Percentiles rank a stretch among this genome's conserved stretches.
phyloP scores from a whole-genome alignment of 2,797 vertebrate species.

The Halcyon leucocephala region DNA sequence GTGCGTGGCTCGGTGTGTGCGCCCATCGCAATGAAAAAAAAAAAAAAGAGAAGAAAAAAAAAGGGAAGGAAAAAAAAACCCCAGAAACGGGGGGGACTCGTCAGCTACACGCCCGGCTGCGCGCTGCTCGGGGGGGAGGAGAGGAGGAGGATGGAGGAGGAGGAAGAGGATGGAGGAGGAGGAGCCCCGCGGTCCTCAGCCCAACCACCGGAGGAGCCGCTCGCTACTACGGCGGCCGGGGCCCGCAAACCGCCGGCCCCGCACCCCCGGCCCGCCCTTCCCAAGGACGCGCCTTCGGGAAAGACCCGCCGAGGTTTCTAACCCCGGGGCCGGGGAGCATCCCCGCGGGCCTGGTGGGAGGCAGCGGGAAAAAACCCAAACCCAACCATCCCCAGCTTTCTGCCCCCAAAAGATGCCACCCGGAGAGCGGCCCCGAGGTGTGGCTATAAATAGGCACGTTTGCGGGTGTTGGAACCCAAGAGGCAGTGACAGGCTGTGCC shows the following conservation, averaged over 20 bases:
- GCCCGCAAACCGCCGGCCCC: too few relatives aligned
- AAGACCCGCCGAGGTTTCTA: neutral
- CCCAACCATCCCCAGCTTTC: fast-evolving
- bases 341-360: neutral
- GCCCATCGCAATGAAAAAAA: neutral
- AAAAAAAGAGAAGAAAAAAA: too few relatives aligned
- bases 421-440: too few relatives aligned
- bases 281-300: slow-evolving; percentile 23
- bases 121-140: slow-evolving; percentile 22
- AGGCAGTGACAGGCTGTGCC: neutral
- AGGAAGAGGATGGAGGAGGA: neutral
- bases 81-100: neutral
- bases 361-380: neutral
- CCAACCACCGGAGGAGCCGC: slow-evolving; percentile 51
- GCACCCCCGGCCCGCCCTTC: neutral
- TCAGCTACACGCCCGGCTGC: slow-evolving; percentile 30
- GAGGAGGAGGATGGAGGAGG: neutral
- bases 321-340: neutral
- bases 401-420: neutral
- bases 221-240: too few relatives aligned
- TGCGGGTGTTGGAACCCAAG: fast-evolving
- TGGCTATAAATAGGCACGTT: fast-evolving
- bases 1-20: slow-evolving; percentile 21
- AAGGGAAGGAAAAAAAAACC: too few relatives aligned
- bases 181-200: slow-evolving; percentile 64